Evolutionary conservation across 2,113 vertebrate genomes (phyloP), one percentile per base, ranked within the genome.

Genomic region (Hippocampus comes): DNA sequence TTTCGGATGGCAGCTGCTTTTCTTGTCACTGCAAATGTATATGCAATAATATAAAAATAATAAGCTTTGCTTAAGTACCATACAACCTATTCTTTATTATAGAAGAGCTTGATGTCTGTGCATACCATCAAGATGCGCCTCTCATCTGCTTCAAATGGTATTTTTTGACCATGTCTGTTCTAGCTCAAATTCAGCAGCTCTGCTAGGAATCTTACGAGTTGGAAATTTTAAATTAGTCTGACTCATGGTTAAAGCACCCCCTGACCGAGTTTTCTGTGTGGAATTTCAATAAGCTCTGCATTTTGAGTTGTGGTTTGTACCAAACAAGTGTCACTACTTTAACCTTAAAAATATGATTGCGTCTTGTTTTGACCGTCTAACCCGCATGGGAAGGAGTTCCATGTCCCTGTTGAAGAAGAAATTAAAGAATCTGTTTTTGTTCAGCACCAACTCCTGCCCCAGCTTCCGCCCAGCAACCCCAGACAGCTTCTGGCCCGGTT

Each of bases 391-490:
- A 73, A 63, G 73, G 71, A 57, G 11, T 56, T 71, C 1, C 27
- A 51, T 30, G 63, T 66, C 66, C 23, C n/a, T 27, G 2, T 9
- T 9, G 66, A 34, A 74, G 63, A 72, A 70, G 25, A 27, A 41
- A 79, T 80, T 41, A 71, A 85, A 77, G 9, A 81, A 38, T 63
- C 17, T 76, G 83, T 91, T 85, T 90, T 80, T 86, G 75, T 90
- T 87, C 82, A 92, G 91, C 90, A 78, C 53, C 89, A 92, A 86
- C 91, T 90, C 88, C 86, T 95, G 93, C 92, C 90, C 67, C 78
- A 84, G 90, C 88, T 87, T 89, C 91, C 23, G 72, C 82, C 61
- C 82, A 91, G 85, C 86, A 83, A 83, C 80, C 85, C 67, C 78
- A 88, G 83, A 83, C 92, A 88, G 65, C 84, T 82, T 72, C 91